Evolutionary conservation across 2,113 vertebrate species (phyloP).

Genomic region (Rhizomys pruinosus): DNA sequence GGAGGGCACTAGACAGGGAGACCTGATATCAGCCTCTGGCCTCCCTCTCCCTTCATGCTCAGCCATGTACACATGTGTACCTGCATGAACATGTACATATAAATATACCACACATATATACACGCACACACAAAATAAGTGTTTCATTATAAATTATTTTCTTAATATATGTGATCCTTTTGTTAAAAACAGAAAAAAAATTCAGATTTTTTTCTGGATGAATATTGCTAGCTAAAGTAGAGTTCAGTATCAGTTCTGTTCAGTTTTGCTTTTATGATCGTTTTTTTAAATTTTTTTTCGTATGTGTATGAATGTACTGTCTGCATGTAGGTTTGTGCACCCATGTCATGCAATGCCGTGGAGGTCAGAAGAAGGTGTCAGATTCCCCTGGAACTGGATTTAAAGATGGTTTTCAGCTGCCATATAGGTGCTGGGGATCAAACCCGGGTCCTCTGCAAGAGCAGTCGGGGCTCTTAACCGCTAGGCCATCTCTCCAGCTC

Average conservation of each 20-base stretch:
- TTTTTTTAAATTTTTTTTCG: too few species aligned
- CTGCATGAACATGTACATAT: background rate
- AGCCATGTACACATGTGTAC: background rate
- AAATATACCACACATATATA: background rate
- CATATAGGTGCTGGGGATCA: too few species aligned
- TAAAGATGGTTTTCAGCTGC: too few species aligned
- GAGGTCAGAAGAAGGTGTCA: too few species aligned
- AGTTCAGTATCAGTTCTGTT: background rate
- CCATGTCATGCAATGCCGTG: too few species aligned
- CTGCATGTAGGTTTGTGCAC: too few species aligned
- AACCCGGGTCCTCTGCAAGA: too few species aligned
- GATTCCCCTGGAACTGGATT: too few species aligned
- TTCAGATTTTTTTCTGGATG: background rate
- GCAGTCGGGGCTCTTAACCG: too few species aligned
- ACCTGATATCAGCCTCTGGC: background rate
- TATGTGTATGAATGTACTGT: too few species aligned
- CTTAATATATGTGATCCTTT: background rate
- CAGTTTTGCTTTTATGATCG: constrained; percentile 25
- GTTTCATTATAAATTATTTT: constrained; percentile 34
- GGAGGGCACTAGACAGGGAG: background rate
- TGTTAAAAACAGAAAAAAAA: background rate
- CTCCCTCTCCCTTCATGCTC: background rate
- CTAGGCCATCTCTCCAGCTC: too few species aligned
- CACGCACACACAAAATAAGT: background rate
- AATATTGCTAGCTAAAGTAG: background rate